phyloP scores from a whole-genome alignment of 2,113 vertebrate species.

The Azemiops feae region DNA sequence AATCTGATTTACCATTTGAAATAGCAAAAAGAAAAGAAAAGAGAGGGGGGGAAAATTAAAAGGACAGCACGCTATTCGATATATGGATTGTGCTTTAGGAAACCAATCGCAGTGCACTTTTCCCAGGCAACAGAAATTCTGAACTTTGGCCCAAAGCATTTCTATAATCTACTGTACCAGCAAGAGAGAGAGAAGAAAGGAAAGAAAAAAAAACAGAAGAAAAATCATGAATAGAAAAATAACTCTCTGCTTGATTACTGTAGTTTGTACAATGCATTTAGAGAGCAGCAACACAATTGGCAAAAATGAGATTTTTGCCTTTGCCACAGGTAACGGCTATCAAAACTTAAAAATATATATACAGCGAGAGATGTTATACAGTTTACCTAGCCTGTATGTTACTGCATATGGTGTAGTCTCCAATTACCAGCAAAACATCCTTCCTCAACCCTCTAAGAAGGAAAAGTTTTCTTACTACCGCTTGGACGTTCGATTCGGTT shows the following conservation, averaged over 20 bases:
- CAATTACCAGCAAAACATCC: neutral
- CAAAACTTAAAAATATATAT: too few relatives aligned
- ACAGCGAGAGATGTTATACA: neutral
- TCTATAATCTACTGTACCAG: neutral
- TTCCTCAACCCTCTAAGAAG: neutral
- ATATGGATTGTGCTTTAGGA: neutral
- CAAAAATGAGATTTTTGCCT: neutral
- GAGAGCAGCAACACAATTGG: neutral
- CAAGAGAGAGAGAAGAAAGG: neutral
- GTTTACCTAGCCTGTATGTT: neutral
- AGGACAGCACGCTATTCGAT: neutral
- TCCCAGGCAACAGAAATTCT: neutral
- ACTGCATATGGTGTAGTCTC: neutral
- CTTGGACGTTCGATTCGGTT: neutral
- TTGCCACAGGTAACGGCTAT: neutral
- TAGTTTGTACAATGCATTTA: neutral
- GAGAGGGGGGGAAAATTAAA: accelerated
- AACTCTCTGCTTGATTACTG: neutral
- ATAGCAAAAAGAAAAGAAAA: neutral
- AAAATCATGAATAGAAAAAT: neutral
- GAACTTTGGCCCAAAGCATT: neutral
- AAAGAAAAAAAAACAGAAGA: neutral
- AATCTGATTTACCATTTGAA: neutral
- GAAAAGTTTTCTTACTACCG: neutral
- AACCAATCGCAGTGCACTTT: neutral